Percentiles rank a stretch among this genome's conserved stretches.
Evolutionary conservation across 2,113 vertebrate genomes (phyloP).

Genomic region (Podocnemis expansa): DNA sequence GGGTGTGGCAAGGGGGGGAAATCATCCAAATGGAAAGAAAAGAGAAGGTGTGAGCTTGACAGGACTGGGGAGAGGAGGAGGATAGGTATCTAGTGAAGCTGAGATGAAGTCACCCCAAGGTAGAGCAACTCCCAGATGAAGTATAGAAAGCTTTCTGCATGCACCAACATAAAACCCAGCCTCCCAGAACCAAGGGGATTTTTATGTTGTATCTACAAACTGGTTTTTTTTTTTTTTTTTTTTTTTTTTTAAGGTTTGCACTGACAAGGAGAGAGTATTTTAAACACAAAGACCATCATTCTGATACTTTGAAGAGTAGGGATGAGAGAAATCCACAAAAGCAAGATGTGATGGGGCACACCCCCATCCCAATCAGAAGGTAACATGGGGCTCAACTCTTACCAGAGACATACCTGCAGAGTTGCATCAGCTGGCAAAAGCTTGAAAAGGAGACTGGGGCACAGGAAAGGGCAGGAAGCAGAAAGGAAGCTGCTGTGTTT

Average conservation of each 20-base stretch:
- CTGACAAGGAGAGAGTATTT: not conserved
- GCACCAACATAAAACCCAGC: not conserved
- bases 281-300: not conserved
- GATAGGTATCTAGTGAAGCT: not conserved
- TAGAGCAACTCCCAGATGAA: not conserved
- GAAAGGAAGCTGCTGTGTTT: not conserved
- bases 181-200: not conserved
- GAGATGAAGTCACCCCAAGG: not conserved
- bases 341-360: not conserved
- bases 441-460: not conserved
- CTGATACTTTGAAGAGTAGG: no score
- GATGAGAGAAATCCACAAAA: not conserved
- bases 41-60: not conserved
- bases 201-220: no score
- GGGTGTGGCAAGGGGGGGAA: not conserved
- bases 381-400: not conserved
- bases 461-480: no score
- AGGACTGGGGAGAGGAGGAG: not conserved
- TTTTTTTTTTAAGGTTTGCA: not conserved
- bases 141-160: not conserved
- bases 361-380: not conserved
- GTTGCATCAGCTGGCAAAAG: not conserved
- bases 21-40: not conserved
- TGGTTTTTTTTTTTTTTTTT: no score
- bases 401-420: not conserved